Conservation (phyloP, 2,113 vertebrate genomes). For the Apaloderma vittatum region DNA sequence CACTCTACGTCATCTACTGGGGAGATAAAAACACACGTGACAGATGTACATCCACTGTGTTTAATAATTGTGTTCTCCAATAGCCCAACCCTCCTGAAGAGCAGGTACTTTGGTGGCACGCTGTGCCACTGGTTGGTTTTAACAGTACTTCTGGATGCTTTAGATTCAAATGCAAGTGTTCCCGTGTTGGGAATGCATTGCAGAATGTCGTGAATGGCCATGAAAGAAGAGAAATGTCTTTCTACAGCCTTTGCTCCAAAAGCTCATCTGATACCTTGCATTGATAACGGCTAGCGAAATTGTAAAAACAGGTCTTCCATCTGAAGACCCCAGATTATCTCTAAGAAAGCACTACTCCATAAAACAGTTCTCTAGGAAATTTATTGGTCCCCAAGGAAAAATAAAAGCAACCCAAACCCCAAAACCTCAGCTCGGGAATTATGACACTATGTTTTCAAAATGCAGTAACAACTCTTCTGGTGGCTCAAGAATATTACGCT, state of each 20-base stretch:
- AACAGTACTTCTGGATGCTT: not conserved
- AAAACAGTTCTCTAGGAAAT: not conserved
- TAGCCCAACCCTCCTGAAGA: not conserved
- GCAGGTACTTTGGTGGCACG: accelerated
- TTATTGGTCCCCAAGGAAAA: not conserved
- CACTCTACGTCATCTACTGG: not conserved
- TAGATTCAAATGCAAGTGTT: not conserved
- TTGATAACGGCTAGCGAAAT: not conserved
- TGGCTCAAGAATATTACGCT: not conserved
- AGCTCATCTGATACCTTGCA: not conserved
- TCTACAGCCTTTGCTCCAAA: not conserved
- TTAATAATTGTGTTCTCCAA: not conserved
- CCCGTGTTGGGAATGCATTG: accelerated
- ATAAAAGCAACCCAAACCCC: accelerated
- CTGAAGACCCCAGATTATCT: not conserved
- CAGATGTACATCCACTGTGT: not conserved
- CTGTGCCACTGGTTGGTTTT: not conserved
- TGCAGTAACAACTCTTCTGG: not conserved
- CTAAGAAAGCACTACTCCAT: not conserved
- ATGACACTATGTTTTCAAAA: accelerated
- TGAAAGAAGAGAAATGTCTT: not conserved
- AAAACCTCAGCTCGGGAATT: not conserved
- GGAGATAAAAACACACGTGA: not conserved
- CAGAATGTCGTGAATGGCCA: not conserved
- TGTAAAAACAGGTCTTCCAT: not conserved